Base-by-base conservation (phyloP, 2,888 invertebrate species). In the Andricus quercusramuli region DNA sequence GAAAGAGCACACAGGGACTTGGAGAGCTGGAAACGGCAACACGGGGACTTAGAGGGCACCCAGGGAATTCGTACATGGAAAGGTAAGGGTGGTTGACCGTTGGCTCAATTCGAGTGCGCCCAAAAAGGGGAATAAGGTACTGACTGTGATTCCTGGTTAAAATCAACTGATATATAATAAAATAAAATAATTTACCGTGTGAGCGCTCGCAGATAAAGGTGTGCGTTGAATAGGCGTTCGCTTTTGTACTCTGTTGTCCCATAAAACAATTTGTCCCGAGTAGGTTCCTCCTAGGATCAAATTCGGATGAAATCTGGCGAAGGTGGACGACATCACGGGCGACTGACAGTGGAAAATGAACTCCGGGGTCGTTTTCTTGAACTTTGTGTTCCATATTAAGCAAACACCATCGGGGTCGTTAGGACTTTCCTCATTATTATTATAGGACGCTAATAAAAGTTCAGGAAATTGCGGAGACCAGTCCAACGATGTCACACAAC, bases 351-450 rank as follows among this genome's bases (percentile, higher is more conserved):
- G 99, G 94, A 99, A 99, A 88, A 99, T 96, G 91, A 98, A 97
- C 93, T 99, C 99, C 0, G 99, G 99, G 1, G 99, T 98, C 84
- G 96, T 95, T 93, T 99, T 99, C 94, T 99, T 99, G 93, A 98
- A 99, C 93, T 98, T 98, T 79, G 98, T 97, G 93, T 99, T 99
- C 99, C 99, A 99, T 32, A 99, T 96, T 86, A 99, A 95, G 84
- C 98, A 98, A 29, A 99, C 98, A 62, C 99, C 99, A 91, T 99
- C 99, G 0, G 99, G 99, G 93, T 99, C 99, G 93, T 98, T 98
- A 0, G 99, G 99, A 22, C 97, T 96, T 91, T 99, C 98, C 89
- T 97, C 98, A 92, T 97, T 98, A 93, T 97, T 97, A 93, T 98
- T 97, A 94, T 99, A 99, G 22, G 98, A 96, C 44, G 99, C 98